Percentiles rank a stretch among this genome's conserved stretches.
Evolutionary conservation across 2,888 invertebrate genomes (phyloP).

Genomic region (Stenchaetothrips biformis): DNA sequence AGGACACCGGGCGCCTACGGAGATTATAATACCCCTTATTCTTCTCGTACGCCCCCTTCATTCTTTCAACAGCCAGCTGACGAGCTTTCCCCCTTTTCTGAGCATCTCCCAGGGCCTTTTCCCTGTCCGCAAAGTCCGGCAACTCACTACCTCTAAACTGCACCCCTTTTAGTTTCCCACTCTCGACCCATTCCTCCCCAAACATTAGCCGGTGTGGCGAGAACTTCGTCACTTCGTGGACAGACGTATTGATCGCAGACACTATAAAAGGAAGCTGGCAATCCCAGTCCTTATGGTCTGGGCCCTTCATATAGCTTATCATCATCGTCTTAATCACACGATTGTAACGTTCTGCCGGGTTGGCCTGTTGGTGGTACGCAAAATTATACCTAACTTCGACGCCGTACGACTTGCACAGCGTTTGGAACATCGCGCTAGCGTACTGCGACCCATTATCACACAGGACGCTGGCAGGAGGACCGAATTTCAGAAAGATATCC

Average conservation of each 20-base stretch:
- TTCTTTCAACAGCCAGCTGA: background rate
- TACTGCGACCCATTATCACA: slow-evolving; percentile 29
- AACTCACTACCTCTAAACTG: background rate
- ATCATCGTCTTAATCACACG: slow-evolving; percentile 40
- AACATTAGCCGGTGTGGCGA: background rate
- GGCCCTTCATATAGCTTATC: slow-evolving; percentile 1
- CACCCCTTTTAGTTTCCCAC: background rate
- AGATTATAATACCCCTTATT: slow-evolving; percentile 23
- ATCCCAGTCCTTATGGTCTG: background rate
- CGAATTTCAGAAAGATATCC: background rate
- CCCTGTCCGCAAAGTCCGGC: background rate
- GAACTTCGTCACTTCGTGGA: background rate
- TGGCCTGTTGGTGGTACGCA: slow-evolving; percentile 41
- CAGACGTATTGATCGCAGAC: background rate
- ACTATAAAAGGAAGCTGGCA: background rate
- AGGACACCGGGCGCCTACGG: background rate
- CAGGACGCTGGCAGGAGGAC: slow-evolving; percentile 1
- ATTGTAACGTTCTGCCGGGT: slow-evolving; percentile 42
- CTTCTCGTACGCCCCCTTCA: slow-evolving; percentile 15
- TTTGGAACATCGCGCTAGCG: slow-evolving; percentile 25
- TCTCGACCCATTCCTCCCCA: background rate
- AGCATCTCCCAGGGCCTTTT: slow-evolving; percentile 32
- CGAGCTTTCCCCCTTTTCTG: background rate
- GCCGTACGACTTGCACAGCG: slow-evolving; percentile 34
- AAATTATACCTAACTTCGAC: slow-evolving; percentile 36